Evolutionary conservation across 2,113 vertebrate species (phyloP), one percentile per base, ranked within the genome.

Genomic region (Chaetops frenatus): DNA sequence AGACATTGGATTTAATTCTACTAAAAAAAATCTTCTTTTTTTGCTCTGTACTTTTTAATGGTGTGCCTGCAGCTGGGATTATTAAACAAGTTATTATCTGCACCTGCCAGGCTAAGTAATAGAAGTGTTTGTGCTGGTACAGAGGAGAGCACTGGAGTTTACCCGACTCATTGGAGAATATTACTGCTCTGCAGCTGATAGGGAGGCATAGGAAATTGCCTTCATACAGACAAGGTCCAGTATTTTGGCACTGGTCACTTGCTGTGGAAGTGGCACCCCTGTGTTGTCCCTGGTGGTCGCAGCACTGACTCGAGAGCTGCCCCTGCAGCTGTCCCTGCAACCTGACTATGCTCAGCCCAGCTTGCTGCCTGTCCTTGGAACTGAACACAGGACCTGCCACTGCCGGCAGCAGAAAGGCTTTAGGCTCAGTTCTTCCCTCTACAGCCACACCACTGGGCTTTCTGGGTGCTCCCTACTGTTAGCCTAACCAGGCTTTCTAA

Each of bases 301-400:
- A 53, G 3, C 14, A 20, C 23, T 50, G 70, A 8, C 64, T 35
- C 7, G 0, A 13, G 31, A 28, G 50, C 38, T 74, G 5, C 15
- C 25, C 23, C 13, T 88, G 57, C 79, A 28, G 50, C 38, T 74
- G 5, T 17, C 25, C 23, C 13, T 88, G 57, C 79, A 80, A 3
- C 9, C 33, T 4, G 15, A 3, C 38, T 31, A 22, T 10, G 42
- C 35, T 28, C 31, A 25, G 56, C n/a, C 7, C 17, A 18, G 45
- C 44, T 73, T 1, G 0, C 28, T 78, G 5, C 27, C 24, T 7
- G 0, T 14, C 17, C 1, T 0, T 22, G 79, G 31, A 61, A 44
- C 36, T 6, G 56, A n/a, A 47, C 60, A 15, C 65, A 51, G 58
- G 24, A 12, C 2, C 23, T 57, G 51, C 42, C 33, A 9, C 20